Evolutionary conservation across 2,797 vertebrate species (phyloP).

Genomic region (Monodelphis domestica): DNA sequence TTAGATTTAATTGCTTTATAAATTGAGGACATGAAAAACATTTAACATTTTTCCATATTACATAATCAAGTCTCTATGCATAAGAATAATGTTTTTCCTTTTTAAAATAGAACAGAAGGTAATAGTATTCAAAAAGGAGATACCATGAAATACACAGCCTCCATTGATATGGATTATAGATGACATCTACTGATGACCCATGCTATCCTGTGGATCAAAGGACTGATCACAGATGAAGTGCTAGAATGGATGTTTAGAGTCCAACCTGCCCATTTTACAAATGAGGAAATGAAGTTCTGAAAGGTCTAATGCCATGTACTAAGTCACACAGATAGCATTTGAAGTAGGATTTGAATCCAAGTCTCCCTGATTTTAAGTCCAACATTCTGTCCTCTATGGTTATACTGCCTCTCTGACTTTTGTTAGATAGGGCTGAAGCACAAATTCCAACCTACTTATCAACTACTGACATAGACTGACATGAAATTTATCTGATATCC

Average conservation of each 20-base stretch:
- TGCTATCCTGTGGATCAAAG: too few species aligned
- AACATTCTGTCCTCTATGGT: neutral
- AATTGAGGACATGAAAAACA: neutral
- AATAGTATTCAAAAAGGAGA: neutral
- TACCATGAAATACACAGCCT: neutral
- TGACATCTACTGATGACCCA: too few species aligned
- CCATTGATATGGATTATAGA: neutral
- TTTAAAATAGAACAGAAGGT: neutral
- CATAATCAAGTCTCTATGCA: neutral
- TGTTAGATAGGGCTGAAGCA: accelerated
- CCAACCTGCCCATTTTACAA: neutral
- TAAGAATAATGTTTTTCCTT: neutral
- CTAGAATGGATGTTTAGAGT: neutral
- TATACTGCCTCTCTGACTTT: too few species aligned
- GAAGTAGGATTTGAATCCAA: neutral
- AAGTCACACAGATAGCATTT: neutral
- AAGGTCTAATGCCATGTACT: neutral
- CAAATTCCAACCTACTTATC: accelerated
- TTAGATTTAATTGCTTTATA: neutral
- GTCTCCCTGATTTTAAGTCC: neutral
- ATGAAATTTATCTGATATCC: neutral
- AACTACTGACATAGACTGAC: accelerated
- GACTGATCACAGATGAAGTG: neutral
- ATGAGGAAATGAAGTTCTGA: neutral
- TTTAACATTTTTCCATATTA: neutral